phyloP scores from a whole-genome alignment of 2,797 vertebrate species.

The Pseudopleuronectes americanus region DNA sequence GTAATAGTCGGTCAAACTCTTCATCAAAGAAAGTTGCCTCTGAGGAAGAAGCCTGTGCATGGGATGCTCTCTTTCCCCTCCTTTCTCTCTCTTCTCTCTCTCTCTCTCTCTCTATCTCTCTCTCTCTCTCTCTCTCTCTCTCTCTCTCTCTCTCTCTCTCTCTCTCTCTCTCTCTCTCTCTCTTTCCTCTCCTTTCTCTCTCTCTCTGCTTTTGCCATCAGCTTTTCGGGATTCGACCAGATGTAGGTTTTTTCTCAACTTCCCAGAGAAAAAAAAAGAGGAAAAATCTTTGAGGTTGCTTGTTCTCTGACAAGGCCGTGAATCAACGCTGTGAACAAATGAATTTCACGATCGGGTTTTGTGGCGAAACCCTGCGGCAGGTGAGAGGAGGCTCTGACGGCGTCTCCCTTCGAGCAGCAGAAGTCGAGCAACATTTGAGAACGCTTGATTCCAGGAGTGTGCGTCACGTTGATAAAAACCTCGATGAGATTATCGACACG shows the following conservation, averaged over 20 bases:
- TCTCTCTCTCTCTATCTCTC: constrained; percentile 45
- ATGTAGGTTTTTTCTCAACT: constrained; percentile 62
- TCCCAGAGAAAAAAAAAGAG: constrained; percentile 57
- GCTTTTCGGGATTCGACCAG: constrained; percentile 63
- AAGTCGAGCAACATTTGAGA: constrained; percentile 6
- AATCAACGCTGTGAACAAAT: constrained; percentile 46
- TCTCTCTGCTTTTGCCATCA: constrained; percentile 68
- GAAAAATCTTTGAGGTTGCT: constrained; percentile 36
- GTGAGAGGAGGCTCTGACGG: background rate
- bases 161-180: constrained; percentile 23
- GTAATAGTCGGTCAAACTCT: constrained; percentile 45
- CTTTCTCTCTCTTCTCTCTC: constrained; percentile 14
- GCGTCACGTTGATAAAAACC: constrained; percentile 32
- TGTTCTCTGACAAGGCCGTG: constrained; percentile 40
- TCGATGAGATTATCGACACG: constrained; percentile 11
- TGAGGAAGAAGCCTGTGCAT: constrained; percentile 49
- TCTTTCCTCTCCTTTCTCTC: constrained; percentile 38
- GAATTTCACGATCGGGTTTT: constrained; percentile 40
- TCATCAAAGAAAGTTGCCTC: constrained; percentile 63
- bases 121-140: constrained; percentile 41
- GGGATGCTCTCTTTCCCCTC: constrained; percentile 31
- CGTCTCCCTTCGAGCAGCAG: background rate
- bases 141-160: constrained; percentile 10
- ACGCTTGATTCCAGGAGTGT: constrained; percentile 1
- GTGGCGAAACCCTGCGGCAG: constrained; percentile 13